A percentile compares a stretch with the other conserved stretches of the same genome.
Evolutionary conservation across 2,888 invertebrate genomes (phyloP).

Genomic region (Labia minor): DNA sequence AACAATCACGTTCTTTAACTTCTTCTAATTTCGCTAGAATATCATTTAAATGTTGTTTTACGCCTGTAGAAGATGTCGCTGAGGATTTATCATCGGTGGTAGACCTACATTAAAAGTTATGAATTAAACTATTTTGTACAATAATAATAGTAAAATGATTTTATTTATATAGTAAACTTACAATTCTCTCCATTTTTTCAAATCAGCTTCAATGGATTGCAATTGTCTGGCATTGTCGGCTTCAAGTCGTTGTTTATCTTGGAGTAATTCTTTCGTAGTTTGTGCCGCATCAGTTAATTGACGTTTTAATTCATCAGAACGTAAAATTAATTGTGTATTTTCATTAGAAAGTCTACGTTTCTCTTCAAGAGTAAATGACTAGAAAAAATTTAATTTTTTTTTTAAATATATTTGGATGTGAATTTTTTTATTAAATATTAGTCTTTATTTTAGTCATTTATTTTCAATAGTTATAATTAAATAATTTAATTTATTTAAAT

Average conservation of each 20-base stretch:
- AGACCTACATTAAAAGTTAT: too few species aligned
- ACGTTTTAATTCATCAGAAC: neutral
- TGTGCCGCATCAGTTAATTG: neutral
- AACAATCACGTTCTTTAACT: conserved; percentile 24
- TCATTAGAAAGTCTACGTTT: neutral
- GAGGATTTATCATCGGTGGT: conserved; percentile 24
- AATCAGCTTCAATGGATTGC: conserved; percentile 26
- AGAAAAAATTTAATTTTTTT: conserved; percentile 5
- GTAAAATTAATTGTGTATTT: neutral
- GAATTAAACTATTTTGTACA: too few species aligned
- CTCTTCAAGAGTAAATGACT: neutral
- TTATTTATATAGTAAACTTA: conserved; percentile 21
- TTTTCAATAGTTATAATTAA: neutral
- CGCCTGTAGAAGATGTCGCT: neutral
- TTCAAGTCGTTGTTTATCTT: conserved; percentile 1
- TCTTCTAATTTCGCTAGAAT: conserved; percentile 25
- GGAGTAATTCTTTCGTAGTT: neutral
- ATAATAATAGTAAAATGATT: too few species aligned
- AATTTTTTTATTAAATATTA: too few species aligned
- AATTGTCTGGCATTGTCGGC: neutral
- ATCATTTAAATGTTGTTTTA: conserved; percentile 22
- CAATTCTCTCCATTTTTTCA: conserved; percentile 30
- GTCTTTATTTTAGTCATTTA: neutral
- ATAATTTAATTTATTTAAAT: too few species aligned
- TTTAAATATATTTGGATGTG: neutral